Percentiles rank a stretch among this genome's conserved stretches.
Conservation (phyloP, 1,140 invertebrate species). For the Sarcophaga peregrina region DNA sequence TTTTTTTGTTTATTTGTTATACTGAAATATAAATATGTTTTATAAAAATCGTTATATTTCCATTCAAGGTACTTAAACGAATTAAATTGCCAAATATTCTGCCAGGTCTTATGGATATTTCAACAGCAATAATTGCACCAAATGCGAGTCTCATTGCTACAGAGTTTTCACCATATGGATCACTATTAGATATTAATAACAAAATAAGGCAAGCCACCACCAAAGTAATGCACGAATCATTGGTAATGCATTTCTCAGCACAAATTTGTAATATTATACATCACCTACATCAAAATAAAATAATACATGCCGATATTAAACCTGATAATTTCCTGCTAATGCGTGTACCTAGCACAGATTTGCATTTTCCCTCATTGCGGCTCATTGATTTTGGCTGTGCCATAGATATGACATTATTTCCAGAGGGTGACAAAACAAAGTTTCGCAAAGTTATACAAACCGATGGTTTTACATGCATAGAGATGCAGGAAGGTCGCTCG, state of each 20-base stretch:
- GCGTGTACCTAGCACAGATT: conserved; percentile 62
- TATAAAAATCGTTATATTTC: background rate
- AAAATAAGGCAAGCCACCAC: conserved; percentile 76
- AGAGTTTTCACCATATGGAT: conserved; percentile 82
- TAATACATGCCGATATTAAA: conserved; percentile 97
- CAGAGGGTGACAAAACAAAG: conserved; percentile 78
- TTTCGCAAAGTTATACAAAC: conserved; percentile 77
- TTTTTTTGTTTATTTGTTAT: too few species aligned
- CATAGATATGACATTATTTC: conserved; percentile 90
- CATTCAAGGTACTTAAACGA: conserved; percentile 58
- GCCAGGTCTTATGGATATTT: conserved; percentile 77
- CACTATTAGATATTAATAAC: conserved; percentile 82
- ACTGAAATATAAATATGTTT: background rate
- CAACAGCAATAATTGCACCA: conserved; percentile 75
- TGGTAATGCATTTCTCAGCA: conserved; percentile 85
- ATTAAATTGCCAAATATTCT: conserved; percentile 61
- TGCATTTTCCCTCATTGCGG: conserved; percentile 73
- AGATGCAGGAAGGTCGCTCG: conserved; percentile 86
- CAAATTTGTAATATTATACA: conserved; percentile 91
- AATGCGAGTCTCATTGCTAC: conserved; percentile 85
- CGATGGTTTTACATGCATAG: conserved; percentile 84
- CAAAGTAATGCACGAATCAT: conserved; percentile 76
- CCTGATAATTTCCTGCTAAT: conserved; percentile 95
- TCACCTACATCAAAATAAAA: conserved; percentile 87
- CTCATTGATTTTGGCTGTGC: conserved; percentile 90